These are phyloP conservation scores for Alitta virens DNA, from an alignment of 2,888 invertebrate genomes.

Conservation along the genomic window DNA sequence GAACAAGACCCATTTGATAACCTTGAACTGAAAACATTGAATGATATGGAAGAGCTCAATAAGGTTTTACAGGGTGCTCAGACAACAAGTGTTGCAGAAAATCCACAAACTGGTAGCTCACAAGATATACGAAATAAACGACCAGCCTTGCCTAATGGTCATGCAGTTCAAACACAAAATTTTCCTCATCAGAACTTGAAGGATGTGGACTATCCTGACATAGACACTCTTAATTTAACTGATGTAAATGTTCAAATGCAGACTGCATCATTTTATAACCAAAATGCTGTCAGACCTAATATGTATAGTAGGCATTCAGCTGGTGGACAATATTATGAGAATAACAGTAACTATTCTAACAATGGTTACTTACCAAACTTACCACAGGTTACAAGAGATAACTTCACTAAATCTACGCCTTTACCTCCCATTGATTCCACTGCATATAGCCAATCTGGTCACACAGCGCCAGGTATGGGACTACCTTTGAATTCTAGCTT, in stretches of 20 bases:
- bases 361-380: not conserved
- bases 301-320: conserved; percentile 1
- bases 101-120: not conserved
- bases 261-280: not conserved
- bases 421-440: not conserved
- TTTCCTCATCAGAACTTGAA: conserved; percentile 5
- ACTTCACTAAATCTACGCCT: not conserved
- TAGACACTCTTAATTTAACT: conserved; percentile 11
- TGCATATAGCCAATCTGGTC: not conserved
- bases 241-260: not conserved
- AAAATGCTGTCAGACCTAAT: not conserved
- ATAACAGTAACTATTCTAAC: not conserved
- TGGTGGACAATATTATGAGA: not conserved
- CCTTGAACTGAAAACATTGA: conserved; percentile 86
- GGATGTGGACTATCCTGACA: conserved; percentile 20
- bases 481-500: not conserved
- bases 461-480: not conserved
- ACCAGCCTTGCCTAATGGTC: not conserved
- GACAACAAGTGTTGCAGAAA: not conserved
- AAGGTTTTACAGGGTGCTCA: conserved; percentile 64
- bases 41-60: conserved; percentile 86
- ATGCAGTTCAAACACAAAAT: not conserved
- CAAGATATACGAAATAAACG: not conserved
- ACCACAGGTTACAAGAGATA: not conserved
- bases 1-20: conserved; percentile 93